Evolutionary conservation across 1,140 invertebrate genomes (phyloP).

Genomic region (Leptinotarsa defecta): DNA sequence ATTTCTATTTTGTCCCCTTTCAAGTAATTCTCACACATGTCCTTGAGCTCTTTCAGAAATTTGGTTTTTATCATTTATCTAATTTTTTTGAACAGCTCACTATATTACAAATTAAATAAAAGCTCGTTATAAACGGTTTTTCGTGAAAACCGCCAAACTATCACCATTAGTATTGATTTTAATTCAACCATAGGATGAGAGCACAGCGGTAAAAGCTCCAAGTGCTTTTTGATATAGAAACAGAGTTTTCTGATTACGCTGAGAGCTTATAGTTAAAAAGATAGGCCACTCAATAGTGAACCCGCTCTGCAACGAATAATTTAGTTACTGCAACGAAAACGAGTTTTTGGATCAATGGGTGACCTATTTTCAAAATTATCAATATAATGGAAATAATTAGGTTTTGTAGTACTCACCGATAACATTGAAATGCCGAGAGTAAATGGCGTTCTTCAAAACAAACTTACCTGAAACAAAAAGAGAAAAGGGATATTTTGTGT

Average conservation of each 20-base stretch:
- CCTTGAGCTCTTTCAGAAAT: no score
- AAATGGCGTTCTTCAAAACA: not conserved
- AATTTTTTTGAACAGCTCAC: no score
- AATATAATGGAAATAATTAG: not conserved
- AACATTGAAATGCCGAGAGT: not conserved
- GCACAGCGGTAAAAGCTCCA: not conserved
- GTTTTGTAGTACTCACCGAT: not conserved
- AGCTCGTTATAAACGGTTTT: no score
- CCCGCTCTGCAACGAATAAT: not conserved
- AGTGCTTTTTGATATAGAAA: not conserved
- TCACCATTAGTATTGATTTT: not conserved
- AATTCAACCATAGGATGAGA: not conserved
- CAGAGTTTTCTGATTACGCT: not conserved
- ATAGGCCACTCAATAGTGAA: no score
- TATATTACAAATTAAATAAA: no score
- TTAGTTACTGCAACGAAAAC: not conserved
- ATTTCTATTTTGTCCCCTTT: no score
- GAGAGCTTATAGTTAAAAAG: not conserved
- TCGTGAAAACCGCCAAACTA: not conserved
- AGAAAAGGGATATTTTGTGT: not conserved
- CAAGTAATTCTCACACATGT: no score
- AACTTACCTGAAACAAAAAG: conserved; percentile 5
- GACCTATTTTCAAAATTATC: not conserved
- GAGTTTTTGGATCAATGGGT: not conserved
- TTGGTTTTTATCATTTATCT: no score